Conservation (phyloP, 2,113 vertebrate species). For the Pedionomus torquatus region DNA sequence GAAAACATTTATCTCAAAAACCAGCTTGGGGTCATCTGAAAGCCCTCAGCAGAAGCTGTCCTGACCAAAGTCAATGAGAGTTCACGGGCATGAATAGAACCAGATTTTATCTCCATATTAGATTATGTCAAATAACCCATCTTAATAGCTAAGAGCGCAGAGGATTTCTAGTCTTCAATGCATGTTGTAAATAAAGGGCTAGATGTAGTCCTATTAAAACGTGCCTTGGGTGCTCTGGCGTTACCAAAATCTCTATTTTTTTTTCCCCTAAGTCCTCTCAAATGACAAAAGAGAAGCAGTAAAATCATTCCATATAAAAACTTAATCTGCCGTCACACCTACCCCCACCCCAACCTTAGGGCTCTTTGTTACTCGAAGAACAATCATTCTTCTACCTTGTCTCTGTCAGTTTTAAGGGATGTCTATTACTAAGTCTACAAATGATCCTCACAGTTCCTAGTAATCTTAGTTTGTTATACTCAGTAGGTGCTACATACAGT, state of each 20-base stretch:
- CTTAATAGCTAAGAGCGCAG: not conserved
- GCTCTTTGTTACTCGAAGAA: not conserved
- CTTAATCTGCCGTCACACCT: not conserved
- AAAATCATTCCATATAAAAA: not conserved
- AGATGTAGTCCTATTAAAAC: conserved; percentile 22
- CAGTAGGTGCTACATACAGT: not conserved
- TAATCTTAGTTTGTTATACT: not conserved
- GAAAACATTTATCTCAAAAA: not conserved
- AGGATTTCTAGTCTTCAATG: not conserved
- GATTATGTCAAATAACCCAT: not conserved
- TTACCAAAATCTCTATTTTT: not conserved
- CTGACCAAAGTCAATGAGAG: not conserved
- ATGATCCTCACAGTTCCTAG: not conserved
- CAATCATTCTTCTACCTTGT: not conserved
- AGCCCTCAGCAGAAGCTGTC: not conserved
- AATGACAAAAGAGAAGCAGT: not conserved
- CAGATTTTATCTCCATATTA: not conserved
- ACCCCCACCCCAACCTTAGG: not conserved
- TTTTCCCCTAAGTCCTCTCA: not conserved
- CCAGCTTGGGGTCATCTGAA: not conserved
- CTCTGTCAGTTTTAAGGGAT: not conserved
- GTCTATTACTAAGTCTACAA: not conserved
- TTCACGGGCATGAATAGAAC: not conserved
- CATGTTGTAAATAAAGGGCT: conserved; percentile 6
- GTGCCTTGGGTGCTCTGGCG: not conserved